Evolutionary conservation across 2,888 invertebrate species (phyloP).

Genomic region (Gasteruption jaculator): DNA sequence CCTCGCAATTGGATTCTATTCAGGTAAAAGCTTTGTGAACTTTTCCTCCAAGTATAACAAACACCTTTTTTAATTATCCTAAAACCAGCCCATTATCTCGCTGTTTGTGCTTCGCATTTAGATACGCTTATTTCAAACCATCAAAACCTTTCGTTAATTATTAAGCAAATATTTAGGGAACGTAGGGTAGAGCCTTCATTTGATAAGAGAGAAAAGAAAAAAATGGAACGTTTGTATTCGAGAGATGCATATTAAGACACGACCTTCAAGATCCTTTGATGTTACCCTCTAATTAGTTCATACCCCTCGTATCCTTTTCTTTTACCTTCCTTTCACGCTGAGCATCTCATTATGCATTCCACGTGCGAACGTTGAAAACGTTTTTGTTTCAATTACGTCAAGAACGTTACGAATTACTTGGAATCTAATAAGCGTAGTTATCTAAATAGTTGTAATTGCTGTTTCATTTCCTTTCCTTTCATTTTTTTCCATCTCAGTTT

Average conservation of each 20-base stretch:
- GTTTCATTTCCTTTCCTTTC: no score
- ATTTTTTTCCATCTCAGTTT: no score
- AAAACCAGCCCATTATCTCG: not conserved
- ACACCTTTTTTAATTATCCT: no score
- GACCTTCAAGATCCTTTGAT: conserved; percentile 32
- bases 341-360: conserved; percentile 28
- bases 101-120: not conserved
- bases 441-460: conserved; percentile 32
- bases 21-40: conserved; percentile 48
- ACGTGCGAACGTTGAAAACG: conserved; percentile 28
- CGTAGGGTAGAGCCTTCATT: no score
- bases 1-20: conserved; percentile 58
- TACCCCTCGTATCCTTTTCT: conserved; percentile 36
- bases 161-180: no score
- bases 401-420: conserved; percentile 11
- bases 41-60: no score
- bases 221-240: conserved; percentile 13
- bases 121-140: not conserved
- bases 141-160: not conserved
- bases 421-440: conserved; percentile 33
- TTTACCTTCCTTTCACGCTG: conserved; percentile 30
- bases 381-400: conserved; percentile 35
- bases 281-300: conserved; percentile 32
- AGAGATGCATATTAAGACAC: conserved; percentile 25
- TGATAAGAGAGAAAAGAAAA: conserved; percentile 11